Conservation (phyloP, 2,113 vertebrate genomes). For the Nipponia nippon region DNA sequence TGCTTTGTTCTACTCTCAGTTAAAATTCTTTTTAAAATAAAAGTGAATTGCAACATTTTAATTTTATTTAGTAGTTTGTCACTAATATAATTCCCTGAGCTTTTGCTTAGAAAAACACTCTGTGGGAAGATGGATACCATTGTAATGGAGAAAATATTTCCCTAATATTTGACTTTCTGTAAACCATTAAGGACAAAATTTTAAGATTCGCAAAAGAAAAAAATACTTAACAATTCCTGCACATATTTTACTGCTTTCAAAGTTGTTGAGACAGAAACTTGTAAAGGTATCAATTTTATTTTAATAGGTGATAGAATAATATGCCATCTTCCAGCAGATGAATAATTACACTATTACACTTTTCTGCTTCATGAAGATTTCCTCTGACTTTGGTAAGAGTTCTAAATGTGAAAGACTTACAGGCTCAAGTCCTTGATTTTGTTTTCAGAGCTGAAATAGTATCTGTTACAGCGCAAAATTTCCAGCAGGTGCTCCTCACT, state of each 20-base stretch:
- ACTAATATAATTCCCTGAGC: neutral
- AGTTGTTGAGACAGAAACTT: conserved; percentile 24
- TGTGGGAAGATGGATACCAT: neutral
- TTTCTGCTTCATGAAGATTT: conserved; percentile 39
- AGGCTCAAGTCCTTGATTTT: neutral
- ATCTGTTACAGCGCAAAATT: neutral
- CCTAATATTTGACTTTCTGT: neutral
- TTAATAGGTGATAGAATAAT: conserved; percentile 20
- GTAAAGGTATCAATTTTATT: conserved; percentile 4
- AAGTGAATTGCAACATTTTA: neutral
- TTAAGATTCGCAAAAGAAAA: neutral
- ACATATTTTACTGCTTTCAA: conserved; percentile 32
- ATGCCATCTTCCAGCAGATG: neutral
- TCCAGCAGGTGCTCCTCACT: neutral
- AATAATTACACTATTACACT: conserved; percentile 13
- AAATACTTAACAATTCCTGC: neutral
- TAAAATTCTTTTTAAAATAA: neutral
- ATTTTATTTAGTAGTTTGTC: neutral
- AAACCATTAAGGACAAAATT: conserved; percentile 18
- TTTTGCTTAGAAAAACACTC: neutral
- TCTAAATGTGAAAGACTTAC: neutral
- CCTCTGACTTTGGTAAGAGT: neutral
- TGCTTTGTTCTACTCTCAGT: neutral
- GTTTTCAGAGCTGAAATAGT: neutral
- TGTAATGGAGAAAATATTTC: neutral